Conservation (phyloP, 2,113 vertebrate genomes). For the Catharus minimus region DNA sequence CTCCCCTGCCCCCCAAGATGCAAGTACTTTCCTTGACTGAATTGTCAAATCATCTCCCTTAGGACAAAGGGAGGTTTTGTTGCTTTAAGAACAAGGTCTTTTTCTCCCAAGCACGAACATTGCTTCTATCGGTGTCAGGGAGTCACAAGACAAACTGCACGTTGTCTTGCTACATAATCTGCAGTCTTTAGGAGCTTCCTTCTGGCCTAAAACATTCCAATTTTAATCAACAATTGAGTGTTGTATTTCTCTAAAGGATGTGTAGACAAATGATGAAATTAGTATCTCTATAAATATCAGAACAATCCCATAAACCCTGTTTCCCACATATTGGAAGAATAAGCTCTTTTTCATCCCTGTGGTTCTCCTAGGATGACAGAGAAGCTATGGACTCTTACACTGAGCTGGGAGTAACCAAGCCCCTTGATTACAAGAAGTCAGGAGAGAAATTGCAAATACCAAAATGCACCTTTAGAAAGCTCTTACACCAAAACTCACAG, state of each 20-base stretch:
- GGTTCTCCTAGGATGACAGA: not conserved
- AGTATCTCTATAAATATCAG: not conserved
- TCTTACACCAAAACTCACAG: not conserved
- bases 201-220: not conserved
- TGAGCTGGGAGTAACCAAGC: not conserved
- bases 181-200: not conserved
- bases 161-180: not conserved
- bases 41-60: not conserved
- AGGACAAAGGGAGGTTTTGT: not conserved
- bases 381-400: not conserved
- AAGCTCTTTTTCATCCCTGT: not conserved
- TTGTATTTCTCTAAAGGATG: not conserved
- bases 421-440: not conserved
- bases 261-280: not conserved
- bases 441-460: not conserved
- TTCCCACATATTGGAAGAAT: not conserved
- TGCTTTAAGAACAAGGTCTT: conserved; percentile 28
- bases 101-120: not conserved
- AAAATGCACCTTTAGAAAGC: not conserved
- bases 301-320: not conserved
- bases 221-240: not conserved
- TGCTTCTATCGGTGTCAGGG: not conserved
- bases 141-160: conserved; percentile 13
- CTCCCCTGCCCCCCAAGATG: not conserved
- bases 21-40: not conserved